phyloP scores from a whole-genome alignment of 2,797 vertebrate genomes.

The Falco concolor region DNA sequence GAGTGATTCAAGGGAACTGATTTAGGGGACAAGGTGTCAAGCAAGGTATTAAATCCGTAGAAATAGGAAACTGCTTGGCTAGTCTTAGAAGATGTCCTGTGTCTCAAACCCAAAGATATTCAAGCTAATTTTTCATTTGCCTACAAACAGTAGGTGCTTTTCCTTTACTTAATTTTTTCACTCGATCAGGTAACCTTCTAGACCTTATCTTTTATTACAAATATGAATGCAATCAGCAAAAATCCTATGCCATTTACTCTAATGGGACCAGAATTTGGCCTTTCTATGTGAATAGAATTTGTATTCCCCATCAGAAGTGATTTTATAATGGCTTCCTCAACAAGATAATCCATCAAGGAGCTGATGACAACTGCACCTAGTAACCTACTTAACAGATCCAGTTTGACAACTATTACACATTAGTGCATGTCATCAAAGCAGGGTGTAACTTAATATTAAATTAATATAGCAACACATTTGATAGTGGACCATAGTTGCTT shows the following conservation, averaged over 20 bases:
- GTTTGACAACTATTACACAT: conserved; percentile 37
- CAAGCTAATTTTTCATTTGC: not conserved
- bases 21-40: not conserved
- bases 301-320: not conserved
- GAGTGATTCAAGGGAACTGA: not conserved
- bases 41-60: not conserved
- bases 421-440: conserved; percentile 1
- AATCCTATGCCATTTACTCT: not conserved
- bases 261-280: not conserved
- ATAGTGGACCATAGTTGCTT: not conserved
- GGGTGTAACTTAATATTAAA: conserved; percentile 39
- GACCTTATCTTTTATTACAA: not conserved
- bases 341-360: conserved; percentile 21
- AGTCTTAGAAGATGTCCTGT: not conserved
- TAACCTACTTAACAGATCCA: conserved; percentile 53
- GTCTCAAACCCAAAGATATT: not conserved
- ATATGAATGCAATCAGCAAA: not conserved
- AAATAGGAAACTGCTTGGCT: not conserved
- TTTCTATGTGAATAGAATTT: not conserved
- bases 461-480: not conserved
- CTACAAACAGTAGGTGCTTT: not conserved
- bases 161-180: not conserved
- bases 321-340: conserved; percentile 15
- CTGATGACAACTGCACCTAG: not conserved
- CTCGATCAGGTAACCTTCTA: not conserved